A percentile compares a stretch with the other conserved stretches of the same genome.
phyloP scores from a whole-genome alignment of 2,888 invertebrate genomes.

The Crepidodera aurea region DNA sequence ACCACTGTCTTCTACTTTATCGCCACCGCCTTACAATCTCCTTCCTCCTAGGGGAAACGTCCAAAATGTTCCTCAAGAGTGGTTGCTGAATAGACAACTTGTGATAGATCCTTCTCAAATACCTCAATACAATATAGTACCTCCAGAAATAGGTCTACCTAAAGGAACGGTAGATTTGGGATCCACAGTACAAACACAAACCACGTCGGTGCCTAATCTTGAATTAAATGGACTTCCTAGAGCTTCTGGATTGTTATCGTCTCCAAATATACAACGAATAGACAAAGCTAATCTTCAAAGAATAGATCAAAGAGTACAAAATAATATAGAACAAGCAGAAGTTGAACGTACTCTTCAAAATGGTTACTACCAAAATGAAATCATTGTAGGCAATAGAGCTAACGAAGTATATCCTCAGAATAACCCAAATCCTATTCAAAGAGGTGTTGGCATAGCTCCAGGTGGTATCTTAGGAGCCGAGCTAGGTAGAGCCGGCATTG shows the following conservation, averaged over 20 bases:
- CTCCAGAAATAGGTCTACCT: slow-evolving; percentile 38
- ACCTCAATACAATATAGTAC: slow-evolving; percentile 39
- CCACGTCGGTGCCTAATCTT: slow-evolving; percentile 29
- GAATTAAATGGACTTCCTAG: background rate
- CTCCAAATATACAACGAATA: slow-evolving; percentile 36
- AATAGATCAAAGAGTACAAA: background rate
- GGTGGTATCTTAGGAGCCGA: slow-evolving; percentile 3
- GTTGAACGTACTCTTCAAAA: slow-evolving; percentile 8
- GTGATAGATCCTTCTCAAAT: slow-evolving; percentile 32
- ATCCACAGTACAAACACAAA: slow-evolving; percentile 1
- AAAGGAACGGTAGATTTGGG: slow-evolving; percentile 19
- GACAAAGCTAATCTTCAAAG: slow-evolving; percentile 13
- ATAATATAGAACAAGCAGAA: background rate
- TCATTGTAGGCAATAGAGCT: background rate
- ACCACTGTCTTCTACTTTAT: slow-evolving; percentile 5
- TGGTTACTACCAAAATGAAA: slow-evolving; percentile 21
- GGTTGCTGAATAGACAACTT: slow-evolving; percentile 9
- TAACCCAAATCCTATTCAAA: slow-evolving; percentile 26
- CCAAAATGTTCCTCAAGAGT: slow-evolving; percentile 8
- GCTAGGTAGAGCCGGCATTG: slow-evolving; percentile 14
- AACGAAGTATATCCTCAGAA: slow-evolving; percentile 16
- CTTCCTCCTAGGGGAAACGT: background rate
- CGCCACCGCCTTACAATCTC: background rate
- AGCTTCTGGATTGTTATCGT: slow-evolving; percentile 18
- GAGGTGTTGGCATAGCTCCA: background rate